Evolutionary conservation across 2,113 vertebrate genomes (phyloP), one percentile per base, ranked within the genome.

Genomic region (Rhinogobius similis): DNA sequence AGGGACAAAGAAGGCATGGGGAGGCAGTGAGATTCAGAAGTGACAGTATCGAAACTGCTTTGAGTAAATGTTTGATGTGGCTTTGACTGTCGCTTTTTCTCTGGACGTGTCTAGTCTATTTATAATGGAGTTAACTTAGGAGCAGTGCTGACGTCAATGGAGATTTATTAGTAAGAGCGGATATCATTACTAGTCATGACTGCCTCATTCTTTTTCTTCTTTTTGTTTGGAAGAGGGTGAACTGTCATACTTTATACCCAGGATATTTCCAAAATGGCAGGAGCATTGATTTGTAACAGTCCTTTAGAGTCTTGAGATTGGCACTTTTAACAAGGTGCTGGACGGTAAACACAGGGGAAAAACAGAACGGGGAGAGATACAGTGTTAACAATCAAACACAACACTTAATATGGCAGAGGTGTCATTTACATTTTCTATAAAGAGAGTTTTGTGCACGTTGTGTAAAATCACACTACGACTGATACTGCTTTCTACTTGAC

Each of bases 21-120:
- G 68, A 79, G 88, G 83, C 85, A 87, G 85, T 85, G 80, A 84
- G 50, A 55, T n/a, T n/a, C n/a, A n/a, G n/a, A n/a, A n/a, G n/a
- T n/a, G n/a, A n/a, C n/a, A 48, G 50, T 29, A 20, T 67, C 46
- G 41, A 26, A 66, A 1, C 52, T 14, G 16, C 21, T 32, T 38
- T 29, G 11, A 23, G 20, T 50, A 29, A 1, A 72, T 53, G 26
- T 72, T 68, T 59, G 4, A 64, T 74, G 59, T 50, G 32, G 4
- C 29, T 56, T 43, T 26, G 53, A 56, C 70, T 36, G 68, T 36
- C 18, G 0, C 13, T 39, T 61, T 68, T 66, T 61, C 26, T 62
- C 32, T 50, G 13, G 62, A 41, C 36, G 38, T 55, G 59, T 73
- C 66, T 56, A 13, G 8, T 70, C 50, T 85, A 70, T 79, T 83